phyloP scores from a whole-genome alignment of 2,888 invertebrate genomes.

The Leucophenga maculata region DNA sequence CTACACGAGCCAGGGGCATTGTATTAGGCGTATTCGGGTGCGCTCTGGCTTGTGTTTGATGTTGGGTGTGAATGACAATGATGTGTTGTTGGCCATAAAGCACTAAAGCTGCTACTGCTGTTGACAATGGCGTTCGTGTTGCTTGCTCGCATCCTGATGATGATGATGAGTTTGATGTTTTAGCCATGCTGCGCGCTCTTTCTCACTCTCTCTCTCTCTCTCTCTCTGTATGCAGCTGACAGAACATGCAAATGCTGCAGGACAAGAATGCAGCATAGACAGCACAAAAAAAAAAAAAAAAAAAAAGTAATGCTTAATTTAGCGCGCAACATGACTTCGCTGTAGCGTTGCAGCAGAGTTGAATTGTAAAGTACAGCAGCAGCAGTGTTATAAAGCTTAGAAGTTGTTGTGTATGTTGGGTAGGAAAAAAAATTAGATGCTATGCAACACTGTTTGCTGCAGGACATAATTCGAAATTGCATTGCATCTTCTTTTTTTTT shows the following conservation, averaged over 20 bases:
- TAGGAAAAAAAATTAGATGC: conserved; percentile 29
- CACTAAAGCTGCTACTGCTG: conserved; percentile 20
- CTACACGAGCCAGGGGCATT: background rate
- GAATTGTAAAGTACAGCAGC: no score
- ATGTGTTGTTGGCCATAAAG: conserved; percentile 41
- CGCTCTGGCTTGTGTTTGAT: background rate
- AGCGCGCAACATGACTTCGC: conserved; percentile 58
- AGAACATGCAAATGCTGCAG: conserved; percentile 61
- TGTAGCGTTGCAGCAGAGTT: background rate
- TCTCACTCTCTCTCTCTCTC: no score
- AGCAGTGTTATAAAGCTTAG: background rate
- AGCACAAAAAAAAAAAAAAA: conserved; percentile 22
- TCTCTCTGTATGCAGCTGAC: conserved; percentile 53
- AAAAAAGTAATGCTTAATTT: conserved; percentile 59
- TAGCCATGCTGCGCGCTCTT: conserved; percentile 7
- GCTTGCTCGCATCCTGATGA: conserved; percentile 44
- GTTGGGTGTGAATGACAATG: conserved; percentile 42
- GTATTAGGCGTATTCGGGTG: conserved; percentile 10
- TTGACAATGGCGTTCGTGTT: conserved; percentile 16
- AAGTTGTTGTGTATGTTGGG: background rate
- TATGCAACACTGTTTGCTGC: conserved; percentile 36
- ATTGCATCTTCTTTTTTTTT: conserved; percentile 29
- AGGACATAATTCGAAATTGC: conserved; percentile 60
- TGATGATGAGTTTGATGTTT: conserved; percentile 63
- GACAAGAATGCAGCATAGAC: conserved; percentile 28